Conservation (phyloP, 1,140 invertebrate species). For the Philopotamus ludificatus region DNA sequence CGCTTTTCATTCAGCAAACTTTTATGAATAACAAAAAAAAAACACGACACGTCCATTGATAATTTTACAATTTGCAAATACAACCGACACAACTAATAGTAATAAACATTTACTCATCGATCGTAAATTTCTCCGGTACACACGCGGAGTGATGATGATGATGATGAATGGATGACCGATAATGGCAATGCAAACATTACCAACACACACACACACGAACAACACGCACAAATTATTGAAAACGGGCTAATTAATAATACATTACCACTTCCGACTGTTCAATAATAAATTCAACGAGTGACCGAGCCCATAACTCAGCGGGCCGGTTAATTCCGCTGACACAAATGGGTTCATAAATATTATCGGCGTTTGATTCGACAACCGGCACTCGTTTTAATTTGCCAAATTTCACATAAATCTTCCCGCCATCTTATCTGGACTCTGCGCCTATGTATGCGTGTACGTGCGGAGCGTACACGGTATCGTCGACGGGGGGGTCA, state of each 20-base stretch:
- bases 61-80: too few relatives aligned
- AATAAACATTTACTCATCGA: background rate
- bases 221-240: constrained; percentile 7
- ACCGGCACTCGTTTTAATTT: constrained; percentile 29
- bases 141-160: background rate
- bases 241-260: background rate
- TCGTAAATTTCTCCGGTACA: background rate
- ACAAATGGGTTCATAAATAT: constrained; percentile 40
- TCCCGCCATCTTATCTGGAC: constrained; percentile 30
- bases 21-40: too few relatives aligned
- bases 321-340: constrained; percentile 35
- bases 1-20: too few relatives aligned
- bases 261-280: background rate
- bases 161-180: background rate
- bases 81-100: too few relatives aligned
- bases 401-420: constrained; percentile 41
- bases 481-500: background rate
- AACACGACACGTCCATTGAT: too few relatives aligned
- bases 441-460: background rate
- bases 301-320: constrained; percentile 33
- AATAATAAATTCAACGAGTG: constrained; percentile 3
- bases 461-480: too few relatives aligned
- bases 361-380: constrained; percentile 24
- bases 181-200: background rate
- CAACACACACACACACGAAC: background rate